Conservation (phyloP, 2,888 invertebrate species). For the Mythimna albipuncta region DNA sequence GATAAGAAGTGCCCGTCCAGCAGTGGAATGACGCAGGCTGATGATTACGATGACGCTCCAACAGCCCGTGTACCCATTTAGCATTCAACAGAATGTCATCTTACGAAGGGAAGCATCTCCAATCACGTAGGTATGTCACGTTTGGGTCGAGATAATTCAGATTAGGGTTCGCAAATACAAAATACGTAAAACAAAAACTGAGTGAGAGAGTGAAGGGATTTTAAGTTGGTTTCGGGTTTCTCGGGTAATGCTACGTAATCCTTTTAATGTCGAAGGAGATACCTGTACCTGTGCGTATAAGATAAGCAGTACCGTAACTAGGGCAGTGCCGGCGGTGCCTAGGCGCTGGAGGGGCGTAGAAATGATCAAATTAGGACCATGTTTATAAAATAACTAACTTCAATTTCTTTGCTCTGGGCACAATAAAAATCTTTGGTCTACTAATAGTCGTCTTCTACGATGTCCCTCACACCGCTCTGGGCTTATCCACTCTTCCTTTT, state of each 20-base stretch:
- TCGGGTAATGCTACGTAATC: constrained; percentile 61
- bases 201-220: constrained; percentile 60
- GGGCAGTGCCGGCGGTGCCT: too few species aligned
- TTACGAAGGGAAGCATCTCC: constrained; percentile 50
- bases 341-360: too few species aligned
- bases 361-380: too few species aligned
- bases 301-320: background rate
- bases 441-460: too few species aligned
- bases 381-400: too few species aligned
- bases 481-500: too few species aligned
- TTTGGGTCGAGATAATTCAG: constrained; percentile 74
- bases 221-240: constrained; percentile 61
- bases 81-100: constrained; percentile 26
- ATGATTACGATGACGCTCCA: too few species aligned
- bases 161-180: constrained; percentile 74
- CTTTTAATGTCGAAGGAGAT: constrained; percentile 48
- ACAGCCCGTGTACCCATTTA: constrained; percentile 5
- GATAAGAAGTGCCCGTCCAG: too few species aligned
- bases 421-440: too few species aligned
- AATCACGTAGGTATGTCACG: constrained; percentile 73
- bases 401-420: too few species aligned
- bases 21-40: too few species aligned
- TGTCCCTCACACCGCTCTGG: too few species aligned
- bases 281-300: background rate
- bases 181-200: constrained; percentile 73